These are phyloP conservation scores for Masticophis lateralis DNA, from an alignment of 2,797 vertebrate species.

Conservation along the genomic window DNA sequence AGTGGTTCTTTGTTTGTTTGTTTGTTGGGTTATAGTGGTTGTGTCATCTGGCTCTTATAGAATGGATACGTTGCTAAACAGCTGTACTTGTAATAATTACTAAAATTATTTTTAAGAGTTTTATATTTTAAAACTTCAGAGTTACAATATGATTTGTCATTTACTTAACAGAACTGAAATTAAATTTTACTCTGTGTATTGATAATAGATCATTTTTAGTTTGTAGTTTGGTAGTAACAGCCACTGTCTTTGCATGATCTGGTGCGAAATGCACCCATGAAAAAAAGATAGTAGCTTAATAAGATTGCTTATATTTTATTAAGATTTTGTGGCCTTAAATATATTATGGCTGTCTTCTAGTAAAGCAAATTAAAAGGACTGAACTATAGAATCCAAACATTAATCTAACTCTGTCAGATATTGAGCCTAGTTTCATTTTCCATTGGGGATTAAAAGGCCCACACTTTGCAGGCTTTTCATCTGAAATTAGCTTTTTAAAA, in stretches of 20 bases:
- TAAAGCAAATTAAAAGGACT: neutral
- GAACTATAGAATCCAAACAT: conserved; percentile 2
- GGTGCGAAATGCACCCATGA: conserved; percentile 15
- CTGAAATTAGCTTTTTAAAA: neutral
- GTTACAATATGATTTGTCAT: conserved; percentile 24
- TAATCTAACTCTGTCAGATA: neutral
- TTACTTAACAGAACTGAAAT: conserved; percentile 1
- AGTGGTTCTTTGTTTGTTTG: neutral
- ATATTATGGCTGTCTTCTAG: neutral
- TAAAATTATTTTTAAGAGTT: conserved; percentile 7
- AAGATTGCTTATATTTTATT: conserved; percentile 15
- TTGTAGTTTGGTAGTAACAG: conserved; percentile 29
- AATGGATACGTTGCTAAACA: neutral
- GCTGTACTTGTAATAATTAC: neutral
- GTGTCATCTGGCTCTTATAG: neutral
- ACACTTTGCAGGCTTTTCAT: neutral
- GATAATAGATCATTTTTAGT: conserved; percentile 19
- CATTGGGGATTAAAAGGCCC: neutral
- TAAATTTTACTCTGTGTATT: conserved; percentile 24
- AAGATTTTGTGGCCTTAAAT: neutral
- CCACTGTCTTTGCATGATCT: neutral
- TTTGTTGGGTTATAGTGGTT: neutral
- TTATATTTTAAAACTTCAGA: conserved; percentile 39
- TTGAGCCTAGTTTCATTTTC: neutral
- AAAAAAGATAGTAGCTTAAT: conserved; percentile 22